Evolutionary conservation across 2,888 invertebrate genomes (phyloP), one percentile per base, ranked within the genome.

Genomic region (Serrognathus titanus): DNA sequence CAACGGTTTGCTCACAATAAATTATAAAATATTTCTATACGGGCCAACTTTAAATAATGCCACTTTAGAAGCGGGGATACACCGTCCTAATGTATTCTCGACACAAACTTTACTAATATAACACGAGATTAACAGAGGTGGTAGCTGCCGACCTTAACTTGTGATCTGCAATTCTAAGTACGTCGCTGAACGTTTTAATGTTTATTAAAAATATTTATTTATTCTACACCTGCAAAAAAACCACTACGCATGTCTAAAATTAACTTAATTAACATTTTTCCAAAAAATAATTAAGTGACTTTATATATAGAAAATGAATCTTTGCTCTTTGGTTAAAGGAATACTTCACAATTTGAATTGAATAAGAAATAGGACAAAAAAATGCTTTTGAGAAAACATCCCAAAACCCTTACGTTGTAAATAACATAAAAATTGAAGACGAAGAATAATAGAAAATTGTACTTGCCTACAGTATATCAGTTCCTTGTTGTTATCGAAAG

Each of bases 401-500:
- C n/a, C n/a, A n/a, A n/a, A n/a, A n/a, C n/a, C n/a, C n/a, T n/a
- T n/a, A n/a, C n/a, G n/a, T n/a, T n/a, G n/a, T n/a, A n/a, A 50
- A 50, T n/a, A 39, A 40, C 40, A 13, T 31, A 20, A 11, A 40
- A 5, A 45, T 13, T n/a, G 40, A 3, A 16, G 16, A 16, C 0
- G 16, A 16, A 31, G 24, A n/a, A 45, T 45, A 45, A 10, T 1
- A 53, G 50, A 49, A 55, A 41, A 55, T 40, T 51, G 36, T 2
- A 81, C 85, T 83, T 76, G 90, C 90, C 85, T 84, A 85, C 90
- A 90, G 16, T 85, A 78, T 6, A 90, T 83, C 41, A 81, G 79
- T 53, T 85, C 82, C 66, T 83, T 87, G 60, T 89, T 88, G 39
- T 85, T 85, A 62, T 87, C 84, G 71, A 86, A 88, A 53, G 83